These are phyloP conservation scores for Drosophila macrospina DNA, from an alignment of 2,888 invertebrate genomes.

Conservation along the genomic window DNA sequence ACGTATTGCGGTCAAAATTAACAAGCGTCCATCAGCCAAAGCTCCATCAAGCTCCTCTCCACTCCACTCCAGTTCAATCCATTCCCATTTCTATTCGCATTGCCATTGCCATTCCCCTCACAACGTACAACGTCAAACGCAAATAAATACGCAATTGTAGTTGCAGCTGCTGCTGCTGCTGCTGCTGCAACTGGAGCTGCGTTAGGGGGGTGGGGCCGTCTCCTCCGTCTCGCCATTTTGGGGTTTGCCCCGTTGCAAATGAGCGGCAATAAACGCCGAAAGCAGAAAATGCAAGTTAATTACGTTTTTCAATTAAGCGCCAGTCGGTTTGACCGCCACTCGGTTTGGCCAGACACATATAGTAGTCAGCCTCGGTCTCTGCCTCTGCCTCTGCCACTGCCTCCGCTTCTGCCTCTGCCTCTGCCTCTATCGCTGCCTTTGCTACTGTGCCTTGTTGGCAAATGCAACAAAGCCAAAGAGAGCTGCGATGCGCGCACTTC, in stretches of 20 bases:
- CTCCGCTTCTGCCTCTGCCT: neutral
- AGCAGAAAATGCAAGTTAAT: slow-evolving; percentile 80
- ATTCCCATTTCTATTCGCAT: slow-evolving; percentile 16
- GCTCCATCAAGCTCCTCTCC: slow-evolving; percentile 27
- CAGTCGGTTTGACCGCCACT: slow-evolving; percentile 55
- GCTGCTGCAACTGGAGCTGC: slow-evolving; percentile 24
- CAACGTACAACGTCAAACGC: slow-evolving; percentile 51
- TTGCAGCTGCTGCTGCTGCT: slow-evolving; percentile 7
- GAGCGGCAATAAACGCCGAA: slow-evolving; percentile 78
- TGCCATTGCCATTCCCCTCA: slow-evolving; percentile 20
- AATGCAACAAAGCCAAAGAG: slow-evolving; percentile 30
- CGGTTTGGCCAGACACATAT: slow-evolving; percentile 27
- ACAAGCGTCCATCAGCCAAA: slow-evolving; percentile 50
- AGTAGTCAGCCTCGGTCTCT: slow-evolving; percentile 6
- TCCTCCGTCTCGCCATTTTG: slow-evolving; percentile 47
- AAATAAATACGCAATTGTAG: slow-evolving; percentile 66
- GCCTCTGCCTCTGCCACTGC: neutral
- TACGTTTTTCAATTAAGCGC: slow-evolving; percentile 79
- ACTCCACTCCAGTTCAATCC: slow-evolving; percentile 13
- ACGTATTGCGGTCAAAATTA: slow-evolving; percentile 73
- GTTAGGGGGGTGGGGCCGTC: slow-evolving; percentile 12
- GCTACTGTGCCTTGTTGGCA: neutral
- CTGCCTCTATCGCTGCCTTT: neutral
- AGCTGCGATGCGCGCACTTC: neutral
- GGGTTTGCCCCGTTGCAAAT: slow-evolving; percentile 67